These are phyloP conservation scores for Caiman crocodilus DNA, from an alignment of 2,797 vertebrate species.

Conservation along the genomic window DNA sequence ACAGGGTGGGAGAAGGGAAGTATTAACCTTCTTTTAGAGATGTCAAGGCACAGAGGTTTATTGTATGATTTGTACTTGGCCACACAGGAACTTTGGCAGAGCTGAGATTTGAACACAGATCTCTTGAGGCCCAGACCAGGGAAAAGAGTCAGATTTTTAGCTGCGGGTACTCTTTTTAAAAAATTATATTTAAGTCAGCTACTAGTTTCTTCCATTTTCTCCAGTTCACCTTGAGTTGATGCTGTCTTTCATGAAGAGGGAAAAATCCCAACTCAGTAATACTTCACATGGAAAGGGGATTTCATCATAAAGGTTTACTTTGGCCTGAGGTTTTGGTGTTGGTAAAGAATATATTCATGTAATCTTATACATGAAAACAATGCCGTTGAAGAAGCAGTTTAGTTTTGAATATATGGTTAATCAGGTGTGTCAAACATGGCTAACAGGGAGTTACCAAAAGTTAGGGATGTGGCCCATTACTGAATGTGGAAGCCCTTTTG, in stretches of 20 bases:
- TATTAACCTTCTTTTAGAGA: not conserved
- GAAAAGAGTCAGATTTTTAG: conserved; percentile 3
- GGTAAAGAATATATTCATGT: not conserved
- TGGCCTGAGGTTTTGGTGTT: not conserved
- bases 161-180: not conserved
- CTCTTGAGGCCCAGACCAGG: not conserved
- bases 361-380: conserved; percentile 1
- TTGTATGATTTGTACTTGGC: not conserved
- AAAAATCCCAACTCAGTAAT: not conserved
- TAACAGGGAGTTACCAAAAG: too few relatives aligned
- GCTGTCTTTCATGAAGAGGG: not conserved
- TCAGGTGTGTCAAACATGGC: too few relatives aligned
- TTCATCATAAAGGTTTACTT: conserved; percentile 1
- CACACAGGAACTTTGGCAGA: not conserved
- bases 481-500: too few relatives aligned
- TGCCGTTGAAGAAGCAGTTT: conserved; percentile 30
- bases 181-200: not conserved
- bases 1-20: not conserved
- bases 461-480: too few relatives aligned
- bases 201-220: not conserved
- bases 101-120: not conserved
- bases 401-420: not conserved
- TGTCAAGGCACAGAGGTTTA: not conserved
- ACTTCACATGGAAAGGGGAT: conserved; percentile 10
- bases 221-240: conserved; percentile 7